These are phyloP conservation scores for Montipora foliosa DNA, from an alignment of 64 coral and sea anemone genomes.

Conservation along the genomic window DNA sequence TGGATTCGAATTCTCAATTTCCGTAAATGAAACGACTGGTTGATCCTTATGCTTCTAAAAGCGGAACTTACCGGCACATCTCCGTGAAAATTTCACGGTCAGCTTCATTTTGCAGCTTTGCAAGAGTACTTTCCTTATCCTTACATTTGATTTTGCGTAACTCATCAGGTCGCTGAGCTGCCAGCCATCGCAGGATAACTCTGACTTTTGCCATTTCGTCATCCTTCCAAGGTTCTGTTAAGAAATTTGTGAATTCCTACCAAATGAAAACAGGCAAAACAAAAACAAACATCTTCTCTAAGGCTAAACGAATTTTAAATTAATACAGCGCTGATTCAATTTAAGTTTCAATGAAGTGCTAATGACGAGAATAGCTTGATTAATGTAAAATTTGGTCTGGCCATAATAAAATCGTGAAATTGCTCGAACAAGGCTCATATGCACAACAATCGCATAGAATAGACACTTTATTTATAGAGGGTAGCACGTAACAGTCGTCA, in stretches of 20 bases:
- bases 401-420: too few species aligned
- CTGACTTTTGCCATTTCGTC: slow-evolving; percentile 3
- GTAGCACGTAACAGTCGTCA: too few species aligned
- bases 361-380: too few species aligned
- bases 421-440: not conserved
- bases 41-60: not conserved
- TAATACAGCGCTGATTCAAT: not conserved
- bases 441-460: too few species aligned
- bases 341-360: too few species aligned
- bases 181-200: slow-evolving; percentile 23
- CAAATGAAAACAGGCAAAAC: not conserved
- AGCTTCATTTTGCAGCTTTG: slow-evolving; percentile 14
- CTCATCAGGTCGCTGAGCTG: not conserved
- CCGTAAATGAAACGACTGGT: not conserved
- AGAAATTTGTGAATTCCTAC: not conserved
- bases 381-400: too few species aligned
- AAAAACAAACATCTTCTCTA: not conserved
- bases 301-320: not conserved
- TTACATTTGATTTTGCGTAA: not conserved
- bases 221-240: slow-evolving; percentile 6
- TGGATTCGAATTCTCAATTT: too few species aligned
- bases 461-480: not conserved
- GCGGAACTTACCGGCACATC: not conserved
- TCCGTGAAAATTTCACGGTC: not conserved
- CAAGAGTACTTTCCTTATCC: not conserved